A percentile compares a stretch with the other conserved stretches of the same genome.
These are phyloP conservation scores for Grantiella picta DNA, from an alignment of 2,113 vertebrate species.

Conservation along the genomic window DNA sequence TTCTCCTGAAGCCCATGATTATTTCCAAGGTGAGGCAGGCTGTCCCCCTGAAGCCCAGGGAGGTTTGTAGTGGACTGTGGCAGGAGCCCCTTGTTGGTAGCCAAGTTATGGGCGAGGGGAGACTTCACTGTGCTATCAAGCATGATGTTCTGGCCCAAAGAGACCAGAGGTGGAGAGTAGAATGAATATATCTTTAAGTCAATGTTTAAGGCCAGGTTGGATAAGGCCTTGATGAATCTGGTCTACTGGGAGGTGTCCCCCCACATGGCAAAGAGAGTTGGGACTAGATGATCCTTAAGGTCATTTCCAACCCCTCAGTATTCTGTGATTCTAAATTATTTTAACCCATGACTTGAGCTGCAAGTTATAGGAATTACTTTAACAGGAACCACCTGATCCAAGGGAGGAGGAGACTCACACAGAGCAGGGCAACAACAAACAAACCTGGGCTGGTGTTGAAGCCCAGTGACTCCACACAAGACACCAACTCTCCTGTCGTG, in stretches of 20 bases:
- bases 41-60: neutral
- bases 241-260: neutral
- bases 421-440: neutral
- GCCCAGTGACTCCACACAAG: too few relatives aligned
- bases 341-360: neutral
- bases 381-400: accelerated
- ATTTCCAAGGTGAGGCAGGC: neutral
- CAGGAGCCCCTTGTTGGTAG: neutral
- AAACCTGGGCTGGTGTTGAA: accelerated
- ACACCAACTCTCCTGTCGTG: accelerated
- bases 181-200: neutral
- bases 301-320: neutral
- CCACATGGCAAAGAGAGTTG: neutral
- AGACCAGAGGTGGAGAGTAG: neutral
- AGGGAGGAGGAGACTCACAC: too few relatives aligned
- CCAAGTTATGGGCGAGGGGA: neutral
- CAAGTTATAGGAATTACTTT: neutral
- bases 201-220: neutral
- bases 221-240: neutral
- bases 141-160: neutral
- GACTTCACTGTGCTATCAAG: neutral
- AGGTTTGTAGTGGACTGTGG: neutral
- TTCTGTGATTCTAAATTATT: neutral
- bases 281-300: neutral
- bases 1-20: neutral